Base-by-base conservation (phyloP, 2,888 invertebrate species). In the Stenchaetothrips biformis region DNA sequence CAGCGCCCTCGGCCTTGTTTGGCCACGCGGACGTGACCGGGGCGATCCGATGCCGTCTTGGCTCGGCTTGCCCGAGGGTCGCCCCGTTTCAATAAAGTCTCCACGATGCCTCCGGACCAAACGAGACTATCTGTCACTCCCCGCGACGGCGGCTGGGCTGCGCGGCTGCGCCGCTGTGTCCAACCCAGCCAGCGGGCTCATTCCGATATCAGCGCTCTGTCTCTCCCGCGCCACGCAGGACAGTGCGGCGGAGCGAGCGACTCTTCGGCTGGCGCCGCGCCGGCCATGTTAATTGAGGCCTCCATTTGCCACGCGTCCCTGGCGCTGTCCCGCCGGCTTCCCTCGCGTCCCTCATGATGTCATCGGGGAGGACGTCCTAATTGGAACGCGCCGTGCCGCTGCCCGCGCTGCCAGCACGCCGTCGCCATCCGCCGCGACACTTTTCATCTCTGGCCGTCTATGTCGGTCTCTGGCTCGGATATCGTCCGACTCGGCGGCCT, bases 341-440 rank as follows among this genome's bases (percentile, higher is more conserved):
- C 37, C 2, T 37, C 2, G 37, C 37, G 37, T 37, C 37, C 37
- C 37, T 37, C 37, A 74, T 74, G 67, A 74, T 25, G 67, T 74
- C 67, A 74, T 25, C 67, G 67, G 21, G 67, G 67, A 74, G 67
- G 67, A 74, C 25, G 67, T 74, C 67, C 67, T 74, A 74, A 74
- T 74, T 74, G 67, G 21, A 74, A 74, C 21, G 67, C 67, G 67
- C 21, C 67, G 1, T 21, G 67, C 21, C 25, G 67, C 67, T 2
- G 67, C 67, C 16, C 13, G 18, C 13, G 59, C 59, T 0, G 59
- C 59, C 13, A 9, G 53, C 53, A 9, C 49, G 49, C n/a, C n/a
- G 37, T 37, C 37, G 37, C 37, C 37, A 37, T 37, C 37, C 37
- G 37, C 37, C 37, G 37, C 37, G 37, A 37, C 37, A 7, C 53